Evolutionary conservation across 2,888 invertebrate genomes (phyloP).

Genomic region (Heteromyza rotundicornis): DNA sequence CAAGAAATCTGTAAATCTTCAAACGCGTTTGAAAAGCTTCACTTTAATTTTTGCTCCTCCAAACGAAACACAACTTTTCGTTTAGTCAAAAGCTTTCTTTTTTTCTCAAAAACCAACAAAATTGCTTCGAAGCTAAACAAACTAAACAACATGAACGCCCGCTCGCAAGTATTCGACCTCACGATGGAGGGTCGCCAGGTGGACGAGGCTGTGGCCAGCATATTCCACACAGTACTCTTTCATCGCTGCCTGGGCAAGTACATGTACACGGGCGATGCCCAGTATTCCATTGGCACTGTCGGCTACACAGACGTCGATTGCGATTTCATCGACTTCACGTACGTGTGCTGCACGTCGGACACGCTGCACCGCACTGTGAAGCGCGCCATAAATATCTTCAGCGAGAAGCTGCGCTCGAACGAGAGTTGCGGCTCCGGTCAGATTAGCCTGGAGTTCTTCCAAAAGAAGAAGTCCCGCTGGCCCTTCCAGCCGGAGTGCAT

Average conservation of each 20-base stretch:
- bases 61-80: too few species aligned
- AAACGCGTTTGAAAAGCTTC: too few species aligned
- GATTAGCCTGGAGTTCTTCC: conserved; percentile 94
- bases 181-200: conserved; percentile 90
- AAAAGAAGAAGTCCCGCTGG: conserved; percentile 89
- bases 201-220: conserved; percentile 88
- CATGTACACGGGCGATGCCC: conserved; percentile 90
- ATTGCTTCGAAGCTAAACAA: conserved; percentile 1
- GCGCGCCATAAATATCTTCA: conserved; percentile 79
- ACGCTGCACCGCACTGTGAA: conserved; percentile 74
- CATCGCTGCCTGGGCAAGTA: conserved; percentile 92
- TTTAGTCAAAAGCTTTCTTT: too few species aligned
- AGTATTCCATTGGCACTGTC: conserved; percentile 94
- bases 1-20: too few species aligned
- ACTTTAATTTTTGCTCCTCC: too few species aligned
- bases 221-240: conserved; percentile 91
- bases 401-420: conserved; percentile 76
- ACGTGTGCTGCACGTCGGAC: conserved; percentile 92
- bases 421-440: conserved; percentile 79
- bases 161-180: conserved; percentile 80
- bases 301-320: conserved; percentile 97
- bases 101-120: too few species aligned
- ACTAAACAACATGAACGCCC: conserved; percentile 74
- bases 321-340: conserved; percentile 97
- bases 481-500: conserved; percentile 88